Base-by-base conservation (phyloP, 2,113 vertebrate genomes). In the Narcine bancroftii region DNA sequence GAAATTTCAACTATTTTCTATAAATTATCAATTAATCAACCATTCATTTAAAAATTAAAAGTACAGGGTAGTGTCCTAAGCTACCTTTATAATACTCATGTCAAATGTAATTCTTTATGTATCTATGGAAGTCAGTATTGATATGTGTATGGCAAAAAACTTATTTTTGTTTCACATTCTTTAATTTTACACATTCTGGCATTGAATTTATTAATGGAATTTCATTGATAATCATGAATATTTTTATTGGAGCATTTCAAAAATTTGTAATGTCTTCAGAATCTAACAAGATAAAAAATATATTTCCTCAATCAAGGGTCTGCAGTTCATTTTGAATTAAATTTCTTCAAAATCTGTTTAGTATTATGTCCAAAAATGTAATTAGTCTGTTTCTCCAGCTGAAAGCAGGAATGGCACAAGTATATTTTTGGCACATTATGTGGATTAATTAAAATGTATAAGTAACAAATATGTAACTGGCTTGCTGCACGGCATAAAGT, bases 231-330 rank as follows among this genome's bases (percentile, higher is more conserved):
- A 69, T 60, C 60, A 69, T 66, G 42, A 33, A 69, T 26, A 69
- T 47, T 5, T 87, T 63, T n/a, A 63, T 87, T 63, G 63, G 89
- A 42, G 39, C 65, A 69, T 45, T 69, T 66, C 77, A 50, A 26
- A 81, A 11, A 24, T 50, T 50, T 75, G 11, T 91, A 91, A 66
- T 91, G 11, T 13, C 89, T 60, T 45, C 89, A 69, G 42, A 69
- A 33, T 45, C 89, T 66, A 65, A 69, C 63, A 15, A 45, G 83
- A 91, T 45, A 45, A 91, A 91, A 89, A 63, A 89, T 65, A 33
- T 15, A 45, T 91, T 91, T 91, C 89, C 89, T 91, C 89, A 91
- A 91, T 91, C 89, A 91, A 91, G 89, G 85, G 89, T 71, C 42
- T 69, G 15, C 65, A 71, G 9, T 45, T 29, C 24, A n/a, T 87